Conservation (phyloP, 2,113 vertebrate genomes). For the Mixornis gularis region DNA sequence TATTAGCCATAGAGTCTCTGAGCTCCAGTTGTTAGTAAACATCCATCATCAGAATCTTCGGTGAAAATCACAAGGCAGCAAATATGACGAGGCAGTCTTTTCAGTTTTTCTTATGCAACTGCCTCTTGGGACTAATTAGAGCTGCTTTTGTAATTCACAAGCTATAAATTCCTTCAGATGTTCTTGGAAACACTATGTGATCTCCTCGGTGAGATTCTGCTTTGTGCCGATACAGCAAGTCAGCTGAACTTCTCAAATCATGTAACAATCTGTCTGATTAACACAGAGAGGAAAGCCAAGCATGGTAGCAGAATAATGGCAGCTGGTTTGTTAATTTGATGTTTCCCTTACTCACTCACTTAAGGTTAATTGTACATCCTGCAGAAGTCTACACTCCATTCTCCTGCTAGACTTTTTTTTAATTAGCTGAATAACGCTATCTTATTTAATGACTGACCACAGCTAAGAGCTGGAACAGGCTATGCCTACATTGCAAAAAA, state of each 20-base stretch:
- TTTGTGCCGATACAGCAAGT: conserved; percentile 53
- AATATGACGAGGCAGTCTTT: conserved; percentile 52
- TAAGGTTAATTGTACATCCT: conserved; percentile 45
- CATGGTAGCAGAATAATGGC: neutral
- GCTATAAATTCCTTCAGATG: conserved; percentile 62
- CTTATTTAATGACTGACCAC: conserved; percentile 32
- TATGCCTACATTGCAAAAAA: neutral
- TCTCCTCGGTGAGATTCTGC: neutral
- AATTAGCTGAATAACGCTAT: conserved; percentile 44
- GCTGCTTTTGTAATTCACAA: conserved; percentile 67
- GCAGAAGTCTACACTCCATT: conserved; percentile 21
- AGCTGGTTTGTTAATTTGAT: conserved; percentile 13
- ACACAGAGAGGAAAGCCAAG: neutral
- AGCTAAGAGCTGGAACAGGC: neutral
- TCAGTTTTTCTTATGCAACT: conserved; percentile 59
- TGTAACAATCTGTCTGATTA: conserved; percentile 3
- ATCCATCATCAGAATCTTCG: conserved; percentile 49
- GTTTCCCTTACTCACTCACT: conserved; percentile 34
- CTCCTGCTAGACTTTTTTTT: conserved; percentile 35
- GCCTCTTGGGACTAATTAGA: conserved; percentile 72
- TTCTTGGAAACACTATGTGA: conserved; percentile 46
- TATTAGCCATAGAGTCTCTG: conserved; percentile 39
- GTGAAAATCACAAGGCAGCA: conserved; percentile 43
- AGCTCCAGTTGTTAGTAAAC: conserved; percentile 60
- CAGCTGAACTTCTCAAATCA: conserved; percentile 17